phyloP scores from a whole-genome alignment of 2,888 invertebrate genomes.

The Exocentrus adspersus region DNA sequence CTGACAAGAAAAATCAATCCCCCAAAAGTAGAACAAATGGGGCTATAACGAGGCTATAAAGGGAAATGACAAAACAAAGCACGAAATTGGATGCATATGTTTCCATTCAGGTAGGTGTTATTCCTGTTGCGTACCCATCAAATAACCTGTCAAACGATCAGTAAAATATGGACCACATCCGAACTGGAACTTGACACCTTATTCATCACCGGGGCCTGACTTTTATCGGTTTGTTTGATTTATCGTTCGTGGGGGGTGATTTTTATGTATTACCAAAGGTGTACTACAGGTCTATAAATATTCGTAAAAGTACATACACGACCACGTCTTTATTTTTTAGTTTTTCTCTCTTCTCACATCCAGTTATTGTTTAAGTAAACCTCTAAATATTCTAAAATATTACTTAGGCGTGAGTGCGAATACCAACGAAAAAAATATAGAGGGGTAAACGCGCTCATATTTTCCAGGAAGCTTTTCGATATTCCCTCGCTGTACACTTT shows the following conservation, averaged over 20 bases:
- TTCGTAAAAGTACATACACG: too few species aligned
- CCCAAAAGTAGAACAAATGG: too few species aligned
- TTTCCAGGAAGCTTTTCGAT: background rate
- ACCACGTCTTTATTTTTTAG: background rate
- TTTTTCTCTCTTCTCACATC: background rate
- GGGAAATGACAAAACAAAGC: too few species aligned
- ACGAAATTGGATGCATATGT: too few species aligned
- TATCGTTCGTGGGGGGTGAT: background rate
- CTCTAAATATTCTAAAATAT: background rate
- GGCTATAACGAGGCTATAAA: too few species aligned
- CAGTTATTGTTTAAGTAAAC: background rate
- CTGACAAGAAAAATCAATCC: too few species aligned
- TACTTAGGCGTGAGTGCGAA: background rate
- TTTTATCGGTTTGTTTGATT: background rate
- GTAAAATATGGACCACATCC: background rate
- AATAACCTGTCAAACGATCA: background rate
- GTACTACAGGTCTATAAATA: too few species aligned
- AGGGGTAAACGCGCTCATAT: background rate
- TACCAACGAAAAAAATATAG: background rate
- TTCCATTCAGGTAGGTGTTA: background rate
- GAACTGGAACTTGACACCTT: constrained; percentile 13
- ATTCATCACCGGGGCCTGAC: background rate
- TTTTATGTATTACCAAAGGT: too few species aligned
- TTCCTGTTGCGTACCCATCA: background rate
- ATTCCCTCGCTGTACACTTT: background rate